Base-by-base conservation (phyloP, 2,888 invertebrate genomes). In the Dryadula phaetusa region DNA sequence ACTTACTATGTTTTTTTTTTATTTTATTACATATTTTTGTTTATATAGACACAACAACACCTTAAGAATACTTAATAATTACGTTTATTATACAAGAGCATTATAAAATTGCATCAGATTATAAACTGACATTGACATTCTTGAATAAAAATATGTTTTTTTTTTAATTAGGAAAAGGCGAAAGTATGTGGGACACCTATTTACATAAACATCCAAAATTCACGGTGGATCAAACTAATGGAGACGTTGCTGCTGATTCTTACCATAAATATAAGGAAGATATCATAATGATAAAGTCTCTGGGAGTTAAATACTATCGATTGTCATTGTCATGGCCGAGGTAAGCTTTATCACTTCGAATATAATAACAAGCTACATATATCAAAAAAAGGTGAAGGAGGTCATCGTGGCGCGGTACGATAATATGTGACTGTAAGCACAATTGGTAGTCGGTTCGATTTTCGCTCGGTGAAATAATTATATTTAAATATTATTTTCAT, bases 251-350 rank as follows among this genome's bases (percentile, higher is more conserved):
- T 0, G 94, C 95, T 46, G 95, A 96, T 79, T 95, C 95, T 5
- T 96, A 95, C 78, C 94, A 95, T 79, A 94, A 93, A 75, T 95
- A 94, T 76, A 93, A 88, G 73, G 92, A 93, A 18, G 95, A 95
- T 76, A 93, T 95, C 0, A 82, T 92, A 72, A 93, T 95, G 86
- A 79, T 95, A 1, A 88, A 92, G 70, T 90, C 93, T 42, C 82
- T 95, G 14, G 94, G 94, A 10, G 94, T 95, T 0, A 84, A 94
- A 64, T 94, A 94, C 73, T 96, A 96, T 79, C 92, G 96, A 18
- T 94, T 96, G 80, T 96, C 96, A 0, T 88, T 96, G 56, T 95
- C 96, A 0, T 97, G 97, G 97, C 86, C 95, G 3, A 92, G 92
- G 92, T 91, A 76, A 79, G 75, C 12, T 42, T 60, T 22, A 28